Conservation (phyloP, 1,140 invertebrate species). For the Drosophila watanabei region DNA sequence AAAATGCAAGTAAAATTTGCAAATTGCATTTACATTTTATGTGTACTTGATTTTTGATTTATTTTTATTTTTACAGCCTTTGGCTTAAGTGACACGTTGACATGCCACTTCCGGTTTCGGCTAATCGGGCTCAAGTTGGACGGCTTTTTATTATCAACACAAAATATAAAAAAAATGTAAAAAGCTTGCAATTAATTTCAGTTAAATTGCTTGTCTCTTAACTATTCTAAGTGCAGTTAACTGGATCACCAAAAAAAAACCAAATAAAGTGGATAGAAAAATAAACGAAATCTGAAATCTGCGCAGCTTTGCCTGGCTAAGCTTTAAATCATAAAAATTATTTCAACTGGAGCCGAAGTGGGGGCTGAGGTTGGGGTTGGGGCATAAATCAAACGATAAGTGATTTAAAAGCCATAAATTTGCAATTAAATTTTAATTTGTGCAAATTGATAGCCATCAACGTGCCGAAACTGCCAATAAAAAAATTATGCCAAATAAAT, state of each 20-base stretch:
- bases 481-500: constrained; percentile 71
- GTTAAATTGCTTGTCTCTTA: constrained; percentile 54
- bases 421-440: constrained; percentile 85
- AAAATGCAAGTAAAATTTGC: constrained; percentile 45
- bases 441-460: constrained; percentile 79
- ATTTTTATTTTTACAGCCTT: constrained; percentile 15
- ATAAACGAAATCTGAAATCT: constrained; percentile 20
- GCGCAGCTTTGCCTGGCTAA: constrained; percentile 16
- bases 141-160: constrained; percentile 50
- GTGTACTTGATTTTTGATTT: constrained; percentile 31
- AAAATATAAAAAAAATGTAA: constrained; percentile 30
- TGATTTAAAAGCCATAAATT: constrained; percentile 85
- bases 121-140: constrained; percentile 56
- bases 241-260: constrained; percentile 29
- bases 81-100: constrained; percentile 48
- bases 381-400: constrained; percentile 78
- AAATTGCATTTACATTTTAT: constrained; percentile 40
- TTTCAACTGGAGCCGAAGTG: constrained; percentile 11
- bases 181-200: constrained; percentile 63
- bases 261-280: constrained; percentile 20
- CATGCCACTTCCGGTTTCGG: constrained; percentile 60
- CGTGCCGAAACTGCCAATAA: constrained; percentile 61
- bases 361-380: constrained; percentile 26
- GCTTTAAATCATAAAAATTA: constrained; percentile 60
- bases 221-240: constrained; percentile 69